These are phyloP conservation scores for Herminia tarsipennalis DNA, from an alignment of 2,888 invertebrate genomes.

Conservation along the genomic window DNA sequence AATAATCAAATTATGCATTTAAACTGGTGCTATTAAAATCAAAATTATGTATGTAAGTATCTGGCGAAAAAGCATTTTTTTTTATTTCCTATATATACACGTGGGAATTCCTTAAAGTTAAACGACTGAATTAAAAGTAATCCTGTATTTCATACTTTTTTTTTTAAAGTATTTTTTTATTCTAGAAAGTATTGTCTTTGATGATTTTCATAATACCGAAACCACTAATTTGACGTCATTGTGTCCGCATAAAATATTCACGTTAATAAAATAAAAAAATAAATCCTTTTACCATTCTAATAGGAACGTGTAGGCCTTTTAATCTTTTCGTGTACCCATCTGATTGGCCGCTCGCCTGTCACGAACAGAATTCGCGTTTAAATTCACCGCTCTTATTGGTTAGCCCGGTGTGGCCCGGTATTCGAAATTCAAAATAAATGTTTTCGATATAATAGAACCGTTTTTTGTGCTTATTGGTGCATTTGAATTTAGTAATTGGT, in stretches of 20 bases:
- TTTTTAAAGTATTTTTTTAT: too few relatives aligned
- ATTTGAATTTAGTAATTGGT: conserved; percentile 61
- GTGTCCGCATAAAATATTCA: conserved; percentile 38
- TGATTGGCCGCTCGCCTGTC: conserved; percentile 81
- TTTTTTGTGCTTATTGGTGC: conserved; percentile 56
- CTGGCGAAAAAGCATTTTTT: too few relatives aligned
- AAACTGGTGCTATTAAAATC: too few relatives aligned
- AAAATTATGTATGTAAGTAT: too few relatives aligned
- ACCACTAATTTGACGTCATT: not conserved
- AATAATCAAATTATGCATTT: too few relatives aligned
- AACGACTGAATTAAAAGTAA: too few relatives aligned
- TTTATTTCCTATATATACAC: too few relatives aligned
- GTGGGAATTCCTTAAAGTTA: too few relatives aligned
- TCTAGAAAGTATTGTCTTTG: too few relatives aligned
- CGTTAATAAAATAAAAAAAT: conserved; percentile 39
- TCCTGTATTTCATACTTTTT: too few relatives aligned
- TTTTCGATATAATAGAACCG: conserved; percentile 53
- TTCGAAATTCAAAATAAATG: conserved; percentile 66
- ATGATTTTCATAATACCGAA: too few relatives aligned
- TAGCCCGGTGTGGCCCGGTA: conserved; percentile 37
- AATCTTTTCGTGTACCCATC: conserved; percentile 73
- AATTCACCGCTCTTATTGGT: conserved; percentile 75
- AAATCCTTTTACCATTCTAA: conserved; percentile 70
- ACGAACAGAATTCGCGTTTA: conserved; percentile 75
- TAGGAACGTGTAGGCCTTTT: conserved; percentile 65